These are phyloP conservation scores for Genyomyrus donnyi DNA, from an alignment of 2,113 vertebrate genomes.

Conservation along the genomic window DNA sequence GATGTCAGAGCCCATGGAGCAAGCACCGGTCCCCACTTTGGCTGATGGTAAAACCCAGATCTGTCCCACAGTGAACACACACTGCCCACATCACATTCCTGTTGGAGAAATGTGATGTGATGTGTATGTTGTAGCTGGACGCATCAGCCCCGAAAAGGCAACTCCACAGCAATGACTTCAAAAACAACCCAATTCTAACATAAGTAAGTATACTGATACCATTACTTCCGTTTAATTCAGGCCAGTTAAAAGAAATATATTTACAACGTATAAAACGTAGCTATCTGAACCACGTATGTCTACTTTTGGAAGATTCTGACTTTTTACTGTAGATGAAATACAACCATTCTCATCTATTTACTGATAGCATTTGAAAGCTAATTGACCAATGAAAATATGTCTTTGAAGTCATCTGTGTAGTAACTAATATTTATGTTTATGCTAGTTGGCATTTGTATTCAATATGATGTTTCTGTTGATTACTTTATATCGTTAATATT, in stretches of 20 bases:
- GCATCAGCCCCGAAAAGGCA: not conserved
- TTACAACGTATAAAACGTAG: not conserved
- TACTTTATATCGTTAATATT: not conserved
- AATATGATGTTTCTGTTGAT: not conserved
- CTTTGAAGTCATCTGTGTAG: not conserved
- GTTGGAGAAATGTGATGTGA: not conserved
- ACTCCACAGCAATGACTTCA: not conserved
- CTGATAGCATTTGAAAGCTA: not conserved
- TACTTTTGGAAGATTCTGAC: not conserved
- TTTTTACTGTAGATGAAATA: not conserved
- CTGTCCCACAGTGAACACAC: not conserved
- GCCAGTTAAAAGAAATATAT: not conserved
- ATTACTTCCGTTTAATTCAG: not conserved
- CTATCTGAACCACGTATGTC: not conserved
- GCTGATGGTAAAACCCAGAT: not conserved
- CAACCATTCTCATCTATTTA: not conserved
- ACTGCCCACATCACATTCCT: not conserved
- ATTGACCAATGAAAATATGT: not conserved
- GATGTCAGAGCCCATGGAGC: slow-evolving; percentile 8
- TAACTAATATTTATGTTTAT: not conserved
- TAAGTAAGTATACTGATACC: not conserved
- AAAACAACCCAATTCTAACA: not conserved
- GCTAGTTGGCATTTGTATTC: not conserved
- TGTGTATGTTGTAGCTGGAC: not conserved
- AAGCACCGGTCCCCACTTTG: not conserved